These are phyloP conservation scores for Pseudeuparius sepicola DNA, from an alignment of 2,888 invertebrate genomes.

Conservation along the genomic window DNA sequence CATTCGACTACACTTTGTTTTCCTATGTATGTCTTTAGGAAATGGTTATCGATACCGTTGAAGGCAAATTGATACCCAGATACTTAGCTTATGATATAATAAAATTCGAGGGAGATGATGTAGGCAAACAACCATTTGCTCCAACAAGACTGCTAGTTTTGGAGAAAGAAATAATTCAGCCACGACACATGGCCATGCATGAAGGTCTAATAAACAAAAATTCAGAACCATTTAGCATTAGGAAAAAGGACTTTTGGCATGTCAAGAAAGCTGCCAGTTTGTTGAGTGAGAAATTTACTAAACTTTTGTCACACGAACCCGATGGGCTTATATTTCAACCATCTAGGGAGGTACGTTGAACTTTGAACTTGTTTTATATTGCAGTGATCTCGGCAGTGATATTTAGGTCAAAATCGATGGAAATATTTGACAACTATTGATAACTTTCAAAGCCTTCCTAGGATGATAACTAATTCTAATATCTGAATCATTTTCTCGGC, in stretches of 20 bases:
- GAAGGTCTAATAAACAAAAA: slow-evolving; percentile 63
- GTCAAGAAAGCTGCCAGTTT: slow-evolving; percentile 59
- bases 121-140: slow-evolving; percentile 66
- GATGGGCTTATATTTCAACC: slow-evolving; percentile 99
- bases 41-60: slow-evolving; percentile 87
- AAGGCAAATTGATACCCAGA: slow-evolving; percentile 67
- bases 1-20: slow-evolving; percentile 1
- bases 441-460: no score
- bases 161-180: slow-evolving; percentile 57
- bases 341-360: slow-evolving; percentile 45
- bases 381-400: no score
- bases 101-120: slow-evolving; percentile 65
- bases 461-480: no score
- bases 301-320: slow-evolving; percentile 82
- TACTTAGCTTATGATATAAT: slow-evolving; percentile 94
- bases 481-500: no score
- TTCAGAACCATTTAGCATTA: slow-evolving; percentile 81
- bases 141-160: slow-evolving; percentile 70
- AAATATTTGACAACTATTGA: no score
- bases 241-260: slow-evolving; percentile 88
- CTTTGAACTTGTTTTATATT: slow-evolving; percentile 1
- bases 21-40: slow-evolving; percentile 57
- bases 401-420: no score
- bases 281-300: slow-evolving; percentile 76
- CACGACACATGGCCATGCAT: slow-evolving; percentile 66